These are phyloP conservation scores for Tetragonula carbonaria DNA, from an alignment of 2,888 invertebrate genomes.

Conservation along the genomic window DNA sequence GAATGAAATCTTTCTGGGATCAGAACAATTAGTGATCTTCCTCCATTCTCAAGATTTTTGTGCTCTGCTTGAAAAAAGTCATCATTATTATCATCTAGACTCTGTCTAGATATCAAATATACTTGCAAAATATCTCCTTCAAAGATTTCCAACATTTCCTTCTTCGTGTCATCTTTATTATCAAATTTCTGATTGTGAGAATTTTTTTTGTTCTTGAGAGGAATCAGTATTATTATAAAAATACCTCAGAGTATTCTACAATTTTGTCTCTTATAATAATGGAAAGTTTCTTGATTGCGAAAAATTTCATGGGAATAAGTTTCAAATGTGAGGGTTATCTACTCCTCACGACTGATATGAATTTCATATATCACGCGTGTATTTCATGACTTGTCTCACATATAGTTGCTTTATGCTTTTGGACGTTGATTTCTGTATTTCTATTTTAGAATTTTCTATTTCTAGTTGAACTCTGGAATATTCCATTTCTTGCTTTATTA, in stretches of 20 bases:
- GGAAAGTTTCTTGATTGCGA: conserved; percentile 42
- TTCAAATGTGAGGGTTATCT: conserved; percentile 43
- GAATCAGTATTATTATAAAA: neutral
- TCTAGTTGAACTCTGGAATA: neutral
- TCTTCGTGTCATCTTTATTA: neutral
- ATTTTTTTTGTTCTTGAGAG: neutral
- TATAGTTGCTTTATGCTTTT: neutral
- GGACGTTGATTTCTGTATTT: neutral
- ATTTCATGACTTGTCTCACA: neutral
- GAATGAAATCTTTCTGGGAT: neutral
- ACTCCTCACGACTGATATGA: conserved; percentile 18
- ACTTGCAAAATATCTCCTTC: neutral
- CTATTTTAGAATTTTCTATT: neutral
- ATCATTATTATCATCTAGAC: neutral
- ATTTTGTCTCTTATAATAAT: neutral
- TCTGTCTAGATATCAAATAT: neutral
- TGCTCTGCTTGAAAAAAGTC: neutral
- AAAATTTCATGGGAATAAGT: conserved; percentile 7
- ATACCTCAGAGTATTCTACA: neutral
- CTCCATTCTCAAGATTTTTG: neutral
- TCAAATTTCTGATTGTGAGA: neutral
- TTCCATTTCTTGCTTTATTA: neutral
- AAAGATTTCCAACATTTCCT: neutral
- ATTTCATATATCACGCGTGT: conserved; percentile 28
- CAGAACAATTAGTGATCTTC: neutral